Conservation (phyloP, 2,113 vertebrate species). For the Bostrychus sinensis region DNA sequence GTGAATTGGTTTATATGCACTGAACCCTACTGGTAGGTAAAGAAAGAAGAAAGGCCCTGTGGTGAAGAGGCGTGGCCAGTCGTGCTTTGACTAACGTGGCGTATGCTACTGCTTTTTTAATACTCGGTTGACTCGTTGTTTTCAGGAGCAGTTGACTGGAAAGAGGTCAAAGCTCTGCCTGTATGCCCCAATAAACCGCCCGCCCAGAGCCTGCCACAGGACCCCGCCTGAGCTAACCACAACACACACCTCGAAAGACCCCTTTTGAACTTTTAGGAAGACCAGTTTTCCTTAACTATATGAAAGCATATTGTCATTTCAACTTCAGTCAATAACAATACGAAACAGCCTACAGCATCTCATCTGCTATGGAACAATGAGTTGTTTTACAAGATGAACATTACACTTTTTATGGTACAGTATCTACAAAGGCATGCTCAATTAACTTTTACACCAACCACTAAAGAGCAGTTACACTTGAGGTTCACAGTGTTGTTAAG, state of each 20-base stretch:
- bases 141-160: constrained; percentile 73
- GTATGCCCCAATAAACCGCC: constrained; percentile 52
- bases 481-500: neutral
- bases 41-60: too few relatives aligned
- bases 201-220: constrained; percentile 20
- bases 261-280: neutral
- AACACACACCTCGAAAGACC: constrained; percentile 10
- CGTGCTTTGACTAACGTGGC: constrained; percentile 81
- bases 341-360: too few relatives aligned
- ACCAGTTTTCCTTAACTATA: too few relatives aligned
- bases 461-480: neutral
- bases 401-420: neutral
- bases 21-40: too few relatives aligned
- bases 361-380: too few relatives aligned
- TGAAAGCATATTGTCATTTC: too few relatives aligned
- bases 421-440: neutral
- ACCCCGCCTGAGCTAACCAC: constrained; percentile 20
- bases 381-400: neutral
- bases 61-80: constrained; percentile 68
- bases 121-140: constrained; percentile 71
- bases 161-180: constrained; percentile 59
- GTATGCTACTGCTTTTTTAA: constrained; percentile 80
- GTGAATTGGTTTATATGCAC: too few relatives aligned
- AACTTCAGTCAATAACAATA: too few relatives aligned
- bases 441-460: constrained; percentile 10